Percentiles rank a stretch among this genome's conserved stretches.
Evolutionary conservation across 2,797 vertebrate genomes (phyloP).

Genomic region (Buphagus erythrorhynchus): DNA sequence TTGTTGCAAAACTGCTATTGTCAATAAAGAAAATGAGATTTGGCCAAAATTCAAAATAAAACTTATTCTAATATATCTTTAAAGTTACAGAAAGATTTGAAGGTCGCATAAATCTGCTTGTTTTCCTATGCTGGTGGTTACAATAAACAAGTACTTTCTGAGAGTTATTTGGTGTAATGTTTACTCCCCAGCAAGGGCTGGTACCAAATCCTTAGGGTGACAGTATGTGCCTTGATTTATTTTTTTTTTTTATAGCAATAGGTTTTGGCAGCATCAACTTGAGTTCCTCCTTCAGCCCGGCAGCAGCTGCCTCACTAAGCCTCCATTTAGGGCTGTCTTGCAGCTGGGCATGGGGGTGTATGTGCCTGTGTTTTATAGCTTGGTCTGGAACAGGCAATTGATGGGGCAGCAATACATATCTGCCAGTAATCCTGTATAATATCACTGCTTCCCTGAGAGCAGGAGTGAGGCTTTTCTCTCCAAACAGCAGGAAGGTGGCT

Average conservation of each 20-base stretch:
- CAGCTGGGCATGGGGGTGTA: not conserved
- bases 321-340: not conserved
- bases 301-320: not conserved
- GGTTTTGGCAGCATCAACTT: not conserved
- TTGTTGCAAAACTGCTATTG: not conserved
- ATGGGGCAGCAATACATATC: not conserved
- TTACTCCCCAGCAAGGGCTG: not conserved
- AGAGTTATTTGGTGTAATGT: not conserved
- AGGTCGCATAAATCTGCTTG: not conserved
- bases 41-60: not conserved
- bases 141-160: not conserved
- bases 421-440: not conserved
- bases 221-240: not conserved
- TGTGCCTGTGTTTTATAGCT: not conserved
- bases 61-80: not conserved
- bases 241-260: not conserved
- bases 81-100: not conserved
- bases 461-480: constrained; percentile 14
- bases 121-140: not conserved
- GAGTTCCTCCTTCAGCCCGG: not conserved
- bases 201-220: not conserved
- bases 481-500: constrained; percentile 19
- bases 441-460: not conserved
- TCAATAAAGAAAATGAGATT: not conserved
- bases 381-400: not conserved